Base-by-base conservation (phyloP, 2,113 vertebrate genomes). In the Desmodus rotundus region DNA sequence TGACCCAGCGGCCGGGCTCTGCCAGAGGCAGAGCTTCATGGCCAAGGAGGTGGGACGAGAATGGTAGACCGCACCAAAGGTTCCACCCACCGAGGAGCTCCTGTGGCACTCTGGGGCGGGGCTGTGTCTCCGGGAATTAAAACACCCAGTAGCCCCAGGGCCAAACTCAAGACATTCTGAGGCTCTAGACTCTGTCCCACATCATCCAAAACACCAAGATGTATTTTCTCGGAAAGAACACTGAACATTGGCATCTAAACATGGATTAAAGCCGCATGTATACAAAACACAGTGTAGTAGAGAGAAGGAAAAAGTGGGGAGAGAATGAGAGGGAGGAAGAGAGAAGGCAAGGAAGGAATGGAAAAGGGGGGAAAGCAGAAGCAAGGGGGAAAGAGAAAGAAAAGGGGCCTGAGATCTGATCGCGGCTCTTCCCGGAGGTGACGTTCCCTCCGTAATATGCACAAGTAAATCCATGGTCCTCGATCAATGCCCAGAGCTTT, bases 1-100 rank as follows among this genome's bases (percentile, higher is more conserved):
- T 95, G 92, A 90, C 96, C 96, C 77, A 70, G 56, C 73, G 93
- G 87, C 92, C 0, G 10, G 94, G 90, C 89, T 96, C 87, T 84
- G 68, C 76, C 89, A 87, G 63, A 36, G 91, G 74, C 68, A 63
- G 68, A 93, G 47, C 74, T 41, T 77, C 90, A 20, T 70, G 94
- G 65, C 73, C 68, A 28, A 92, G 65, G 65, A 81, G 50, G 11
- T 12, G 4, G 31, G 13, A 56, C 47, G 0, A 16, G 86, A 52
- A 93, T 16, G 70, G 16, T n/a, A 93, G 94, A 94, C 87, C 95
- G 58, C 93, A 94, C 83, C 16, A 61, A 94, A 33, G 73, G 72
- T 36, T 92, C 91, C 43, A 3, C 68, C 95, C 58, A 16, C 88
- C 95, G 65, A 36, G 14, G 8, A 33, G 31, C 63, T 72, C 22